These are phyloP conservation scores for Drosophila rellima DNA, from an alignment of 2,888 invertebrate species.

Conservation along the genomic window DNA sequence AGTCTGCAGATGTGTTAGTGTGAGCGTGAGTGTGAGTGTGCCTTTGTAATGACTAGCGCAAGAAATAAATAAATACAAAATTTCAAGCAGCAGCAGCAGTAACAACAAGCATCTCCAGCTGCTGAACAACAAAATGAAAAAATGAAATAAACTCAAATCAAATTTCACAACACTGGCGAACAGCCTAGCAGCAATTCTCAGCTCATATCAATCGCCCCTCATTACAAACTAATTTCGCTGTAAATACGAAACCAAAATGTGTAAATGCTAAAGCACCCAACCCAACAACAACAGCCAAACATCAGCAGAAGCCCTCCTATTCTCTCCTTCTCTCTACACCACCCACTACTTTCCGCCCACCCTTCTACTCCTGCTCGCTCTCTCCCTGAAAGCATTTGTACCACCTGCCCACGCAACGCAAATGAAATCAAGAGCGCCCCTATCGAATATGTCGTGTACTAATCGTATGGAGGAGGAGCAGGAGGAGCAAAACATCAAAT, in stretches of 20 bases:
- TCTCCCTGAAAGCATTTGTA: not conserved
- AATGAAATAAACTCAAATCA: slow-evolving; percentile 14
- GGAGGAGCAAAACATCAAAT: slow-evolving; percentile 22
- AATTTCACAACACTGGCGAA: slow-evolving; percentile 32
- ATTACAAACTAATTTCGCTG: slow-evolving; percentile 51
- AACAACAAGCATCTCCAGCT: slow-evolving; percentile 64
- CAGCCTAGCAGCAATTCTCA: slow-evolving; percentile 18
- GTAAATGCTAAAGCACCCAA: slow-evolving; percentile 49
- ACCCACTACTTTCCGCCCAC: not conserved
- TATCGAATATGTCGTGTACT: slow-evolving; percentile 33
- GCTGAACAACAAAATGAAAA: slow-evolving; percentile 42
- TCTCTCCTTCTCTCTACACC: not conserved
- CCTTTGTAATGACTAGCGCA: slow-evolving; percentile 70
- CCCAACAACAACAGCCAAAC: slow-evolving; percentile 35
- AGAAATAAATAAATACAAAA: slow-evolving; percentile 70
- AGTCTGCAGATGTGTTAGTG: slow-evolving; percentile 3
- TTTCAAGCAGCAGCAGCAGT: slow-evolving; percentile 35
- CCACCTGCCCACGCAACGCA: slow-evolving; percentile 50
- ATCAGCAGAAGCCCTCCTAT: slow-evolving; percentile 9
- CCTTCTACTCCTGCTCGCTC: not conserved
- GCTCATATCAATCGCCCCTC: slow-evolving; percentile 25
- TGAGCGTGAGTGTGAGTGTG: slow-evolving; percentile 25
- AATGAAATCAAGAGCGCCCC: slow-evolving; percentile 21
- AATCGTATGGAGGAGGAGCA: slow-evolving; percentile 9
- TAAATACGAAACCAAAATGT: slow-evolving; percentile 54